Evolutionary conservation across 2,888 invertebrate species (phyloP).

Genomic region (Entomobrya proxima): DNA sequence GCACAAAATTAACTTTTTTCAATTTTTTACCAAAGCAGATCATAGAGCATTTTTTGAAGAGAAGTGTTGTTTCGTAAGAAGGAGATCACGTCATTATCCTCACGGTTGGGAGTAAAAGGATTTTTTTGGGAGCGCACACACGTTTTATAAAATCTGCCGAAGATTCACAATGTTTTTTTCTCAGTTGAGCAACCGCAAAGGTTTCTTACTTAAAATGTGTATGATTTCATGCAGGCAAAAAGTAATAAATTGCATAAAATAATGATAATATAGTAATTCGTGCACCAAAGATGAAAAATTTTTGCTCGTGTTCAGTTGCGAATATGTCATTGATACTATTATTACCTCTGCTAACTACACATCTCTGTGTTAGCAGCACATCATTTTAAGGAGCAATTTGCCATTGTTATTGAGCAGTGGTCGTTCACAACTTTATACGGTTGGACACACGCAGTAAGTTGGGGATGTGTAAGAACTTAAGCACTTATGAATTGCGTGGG

Average conservation of each 20-base stretch:
- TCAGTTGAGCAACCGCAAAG: constrained; percentile 13
- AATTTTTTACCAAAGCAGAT: neutral
- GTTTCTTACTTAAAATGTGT: neutral
- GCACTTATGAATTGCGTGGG: no score
- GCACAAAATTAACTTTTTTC: constrained; percentile 10
- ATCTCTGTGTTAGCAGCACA: neutral
- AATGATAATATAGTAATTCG: neutral
- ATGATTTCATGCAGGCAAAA: constrained; percentile 12
- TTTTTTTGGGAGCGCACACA: neutral
- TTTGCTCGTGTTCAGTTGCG: neutral
- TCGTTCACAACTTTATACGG: neutral
- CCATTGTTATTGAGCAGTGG: neutral
- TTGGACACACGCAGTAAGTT: no score
- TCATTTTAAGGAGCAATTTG: neutral
- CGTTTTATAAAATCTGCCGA: neutral
- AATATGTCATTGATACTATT: neutral
- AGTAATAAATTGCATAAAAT: constrained; percentile 4
- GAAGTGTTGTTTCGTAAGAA: constrained; percentile 16
- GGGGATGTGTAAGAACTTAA: no score
- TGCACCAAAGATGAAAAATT: neutral
- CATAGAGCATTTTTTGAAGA: constrained; percentile 30
- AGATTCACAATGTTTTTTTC: neutral
- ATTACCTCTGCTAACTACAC: neutral
- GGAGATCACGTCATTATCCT: constrained; percentile 18
- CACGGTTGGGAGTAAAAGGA: constrained; percentile 16